Conservation (phyloP, 2,888 invertebrate genomes). For the Andrena praecox region DNA sequence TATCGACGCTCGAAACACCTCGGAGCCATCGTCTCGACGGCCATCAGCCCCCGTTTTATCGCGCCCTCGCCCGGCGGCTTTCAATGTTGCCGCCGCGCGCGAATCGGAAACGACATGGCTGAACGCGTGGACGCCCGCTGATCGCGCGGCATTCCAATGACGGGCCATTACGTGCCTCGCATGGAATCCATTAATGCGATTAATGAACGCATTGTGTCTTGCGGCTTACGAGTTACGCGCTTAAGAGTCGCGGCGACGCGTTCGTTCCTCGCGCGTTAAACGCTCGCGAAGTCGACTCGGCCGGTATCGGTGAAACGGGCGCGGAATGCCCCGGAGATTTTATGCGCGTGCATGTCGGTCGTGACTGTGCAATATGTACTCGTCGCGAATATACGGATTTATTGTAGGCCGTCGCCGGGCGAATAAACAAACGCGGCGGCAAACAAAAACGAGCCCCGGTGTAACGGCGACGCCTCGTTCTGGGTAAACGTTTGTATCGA, state of each 20-base stretch:
- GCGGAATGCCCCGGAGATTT: not conserved
- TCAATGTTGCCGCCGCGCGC: constrained; percentile 42
- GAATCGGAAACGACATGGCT: constrained; percentile 51
- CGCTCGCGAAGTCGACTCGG: not conserved
- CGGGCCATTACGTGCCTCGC: constrained; percentile 55
- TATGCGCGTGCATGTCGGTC: not conserved
- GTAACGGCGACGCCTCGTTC: not conserved
- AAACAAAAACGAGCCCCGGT: not conserved
- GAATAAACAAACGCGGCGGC: constrained; percentile 26
- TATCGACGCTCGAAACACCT: constrained; percentile 76
- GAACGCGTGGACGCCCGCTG: constrained; percentile 38
- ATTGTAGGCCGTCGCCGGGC: not conserved
- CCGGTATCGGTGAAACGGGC: constrained; percentile 1
- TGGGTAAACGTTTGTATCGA: not conserved
- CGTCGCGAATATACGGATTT: constrained; percentile 15
- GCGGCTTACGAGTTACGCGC: constrained; percentile 55
- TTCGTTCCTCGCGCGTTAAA: constrained; percentile 18
- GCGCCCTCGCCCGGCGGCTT: constrained; percentile 17
- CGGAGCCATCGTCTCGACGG: constrained; percentile 49
- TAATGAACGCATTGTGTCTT: constrained; percentile 60
- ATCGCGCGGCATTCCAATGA: constrained; percentile 60
- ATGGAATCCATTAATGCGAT: constrained; percentile 58
- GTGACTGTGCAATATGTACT: not conserved
- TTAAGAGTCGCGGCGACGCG: constrained; percentile 33
- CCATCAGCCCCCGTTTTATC: constrained; percentile 53